phyloP scores from a whole-genome alignment of 2,113 vertebrate genomes.

The Chlamydotis undulata region DNA sequence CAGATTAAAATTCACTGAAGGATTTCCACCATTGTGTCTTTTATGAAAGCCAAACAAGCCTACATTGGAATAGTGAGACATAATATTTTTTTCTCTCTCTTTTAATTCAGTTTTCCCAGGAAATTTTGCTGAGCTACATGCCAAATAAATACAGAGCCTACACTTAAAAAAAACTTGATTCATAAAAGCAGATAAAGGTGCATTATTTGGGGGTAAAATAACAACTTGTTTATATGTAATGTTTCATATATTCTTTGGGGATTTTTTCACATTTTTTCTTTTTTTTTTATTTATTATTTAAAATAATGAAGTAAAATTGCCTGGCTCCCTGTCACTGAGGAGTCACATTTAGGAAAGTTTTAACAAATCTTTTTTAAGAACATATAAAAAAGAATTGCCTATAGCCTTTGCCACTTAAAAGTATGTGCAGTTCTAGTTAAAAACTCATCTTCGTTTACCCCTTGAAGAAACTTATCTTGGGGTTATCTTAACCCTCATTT shows the following conservation, averaged over 20 bases:
- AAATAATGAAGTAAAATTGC: neutral
- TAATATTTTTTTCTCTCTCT: neutral
- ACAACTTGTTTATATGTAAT: neutral
- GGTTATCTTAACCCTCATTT: conserved; percentile 5
- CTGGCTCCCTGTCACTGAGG: neutral
- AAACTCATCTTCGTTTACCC: neutral
- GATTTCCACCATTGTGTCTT: neutral
- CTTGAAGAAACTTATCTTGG: neutral
- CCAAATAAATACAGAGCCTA: neutral
- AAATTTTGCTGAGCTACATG: neutral
- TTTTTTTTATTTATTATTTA: neutral
- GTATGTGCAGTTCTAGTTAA: neutral
- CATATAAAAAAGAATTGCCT: neutral
- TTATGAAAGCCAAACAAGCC: neutral
- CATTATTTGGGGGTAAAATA: neutral
- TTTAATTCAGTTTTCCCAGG: neutral
- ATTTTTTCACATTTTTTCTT: neutral
- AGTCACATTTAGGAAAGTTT: neutral
- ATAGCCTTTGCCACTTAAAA: neutral
- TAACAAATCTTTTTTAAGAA: neutral
- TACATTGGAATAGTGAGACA: neutral
- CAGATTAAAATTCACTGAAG: neutral
- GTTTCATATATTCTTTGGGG: neutral
- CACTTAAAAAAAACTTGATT: neutral
- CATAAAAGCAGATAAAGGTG: neutral